Evolutionary conservation across 2,113 vertebrate genomes (phyloP), one percentile per base, ranked within the genome.

Genomic region (Semnornis frantzii): DNA sequence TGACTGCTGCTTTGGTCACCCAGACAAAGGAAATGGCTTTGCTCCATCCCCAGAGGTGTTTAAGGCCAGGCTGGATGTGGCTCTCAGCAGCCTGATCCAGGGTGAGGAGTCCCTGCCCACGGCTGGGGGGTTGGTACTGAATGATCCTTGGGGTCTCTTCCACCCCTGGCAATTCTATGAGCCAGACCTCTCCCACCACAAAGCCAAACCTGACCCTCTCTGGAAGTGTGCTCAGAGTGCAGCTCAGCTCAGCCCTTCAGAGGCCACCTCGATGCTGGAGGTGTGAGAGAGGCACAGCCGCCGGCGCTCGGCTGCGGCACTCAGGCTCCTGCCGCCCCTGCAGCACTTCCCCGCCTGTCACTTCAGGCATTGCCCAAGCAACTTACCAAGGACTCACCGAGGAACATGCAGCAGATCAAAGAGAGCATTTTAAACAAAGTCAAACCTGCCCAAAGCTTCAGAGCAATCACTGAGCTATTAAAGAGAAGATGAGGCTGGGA

Each of bases 1-100:
- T 99, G 98, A 98, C 97, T 98, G 96, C 98, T 98, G 97, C 98
- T 98, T 95, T 98, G 97, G 97, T 98, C 97, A 98, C 97, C 96
- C 60, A 95, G 95, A 98, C 97, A 97, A 97, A 97, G 95, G 89
- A 97, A 97, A 97, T 97, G 82, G 96, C 95, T 94, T 52, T 96
- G 95, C 93, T 39, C 42, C 42, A 44, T 16, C 42, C 42, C 42
- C 42, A 17, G 44, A 46, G 44, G 44, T 16, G 14, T 44, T 44
- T 44, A 15, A 44, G 44, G 44, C 16, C 44, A 46, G 44, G 44
- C 17, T 46, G 44, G 44, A 16, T 18, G 44, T 17, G 44, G 44
- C 44, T 46, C 15, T 46, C 15, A 17, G 44, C 44, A 46, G 16
- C 44, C 44, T 46, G 44, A 16, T 46, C 44, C 15, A 46, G 16